phyloP scores from a whole-genome alignment of 2,888 invertebrate genomes.

The Galeruca laticollis region DNA sequence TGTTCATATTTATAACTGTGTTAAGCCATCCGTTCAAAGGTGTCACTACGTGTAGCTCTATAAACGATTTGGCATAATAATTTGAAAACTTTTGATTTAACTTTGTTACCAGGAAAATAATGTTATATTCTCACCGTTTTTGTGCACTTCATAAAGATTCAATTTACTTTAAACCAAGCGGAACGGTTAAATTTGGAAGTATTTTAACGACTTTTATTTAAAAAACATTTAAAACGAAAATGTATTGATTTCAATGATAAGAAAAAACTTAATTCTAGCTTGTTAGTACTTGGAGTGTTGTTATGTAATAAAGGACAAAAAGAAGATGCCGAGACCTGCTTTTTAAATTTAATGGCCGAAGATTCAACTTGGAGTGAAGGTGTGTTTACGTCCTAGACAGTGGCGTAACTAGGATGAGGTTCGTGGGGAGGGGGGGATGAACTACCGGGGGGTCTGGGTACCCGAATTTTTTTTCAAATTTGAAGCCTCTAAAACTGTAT shows the following conservation, averaged over 20 bases:
- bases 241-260: too few relatives aligned
- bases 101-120: too few relatives aligned
- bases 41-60: background rate
- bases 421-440: too few relatives aligned
- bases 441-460: too few relatives aligned
- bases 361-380: constrained; percentile 61
- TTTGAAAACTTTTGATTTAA: too few relatives aligned
- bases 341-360: constrained; percentile 57
- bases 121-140: too few relatives aligned
- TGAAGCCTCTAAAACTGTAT: too few relatives aligned
- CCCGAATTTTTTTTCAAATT: too few relatives aligned
- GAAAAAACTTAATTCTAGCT: constrained; percentile 48
- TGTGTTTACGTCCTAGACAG: constrained; percentile 32
- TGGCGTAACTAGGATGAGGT: too few relatives aligned
- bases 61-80: too few relatives aligned
- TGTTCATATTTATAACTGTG: background rate
- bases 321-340: constrained; percentile 62
- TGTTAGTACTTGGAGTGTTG: constrained; percentile 59
- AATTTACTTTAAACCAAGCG: background rate
- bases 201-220: background rate
- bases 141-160: too few relatives aligned
- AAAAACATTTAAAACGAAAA: background rate
- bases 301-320: constrained; percentile 54
- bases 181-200: background rate
- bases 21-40: background rate